A percentile compares a stretch with the other conserved stretches of the same genome.
phyloP scores from a whole-genome alignment of 2,888 invertebrate species.

The Chaitophorus viminalis region DNA sequence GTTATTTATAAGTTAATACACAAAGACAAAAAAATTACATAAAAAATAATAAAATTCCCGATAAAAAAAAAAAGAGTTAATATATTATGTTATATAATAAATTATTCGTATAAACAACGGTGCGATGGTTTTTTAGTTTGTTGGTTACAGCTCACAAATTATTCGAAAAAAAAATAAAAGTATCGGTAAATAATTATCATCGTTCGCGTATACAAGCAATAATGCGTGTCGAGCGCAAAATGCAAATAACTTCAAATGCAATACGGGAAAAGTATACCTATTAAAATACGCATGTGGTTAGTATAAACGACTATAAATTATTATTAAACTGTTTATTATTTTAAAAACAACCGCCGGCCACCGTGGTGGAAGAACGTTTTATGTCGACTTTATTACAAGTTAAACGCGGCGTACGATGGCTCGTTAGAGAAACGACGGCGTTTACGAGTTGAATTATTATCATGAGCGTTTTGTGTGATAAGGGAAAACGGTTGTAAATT shows the following conservation, averaged over 20 bases:
- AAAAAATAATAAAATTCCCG: background rate
- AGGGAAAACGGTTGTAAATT: background rate
- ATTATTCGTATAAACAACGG: background rate
- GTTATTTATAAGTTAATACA: background rate
- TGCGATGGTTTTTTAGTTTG: too few species aligned
- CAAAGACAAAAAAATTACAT: background rate
- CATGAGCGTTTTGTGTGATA: background rate
- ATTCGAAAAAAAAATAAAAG: too few species aligned
- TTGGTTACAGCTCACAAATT: too few species aligned
- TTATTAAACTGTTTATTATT: background rate
- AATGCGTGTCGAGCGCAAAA: background rate
- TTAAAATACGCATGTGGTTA: background rate
- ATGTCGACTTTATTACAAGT: conserved; percentile 26
- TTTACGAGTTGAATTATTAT: background rate
- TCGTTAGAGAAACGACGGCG: background rate
- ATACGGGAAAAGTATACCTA: background rate
- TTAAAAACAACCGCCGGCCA: background rate
- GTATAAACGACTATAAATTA: conserved; percentile 3
- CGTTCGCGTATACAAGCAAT: conserved; percentile 8
- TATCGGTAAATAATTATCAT: background rate
- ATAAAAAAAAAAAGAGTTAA: background rate
- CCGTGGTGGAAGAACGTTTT: background rate
- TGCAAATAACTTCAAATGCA: conserved; percentile 13
- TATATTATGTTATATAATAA: background rate
- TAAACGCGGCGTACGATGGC: background rate